A percentile compares a stretch with the other conserved stretches of the same genome.
These are phyloP conservation scores for Cataglyphis cursor DNA, from an alignment of 2,888 invertebrate genomes.

Conservation along the genomic window DNA sequence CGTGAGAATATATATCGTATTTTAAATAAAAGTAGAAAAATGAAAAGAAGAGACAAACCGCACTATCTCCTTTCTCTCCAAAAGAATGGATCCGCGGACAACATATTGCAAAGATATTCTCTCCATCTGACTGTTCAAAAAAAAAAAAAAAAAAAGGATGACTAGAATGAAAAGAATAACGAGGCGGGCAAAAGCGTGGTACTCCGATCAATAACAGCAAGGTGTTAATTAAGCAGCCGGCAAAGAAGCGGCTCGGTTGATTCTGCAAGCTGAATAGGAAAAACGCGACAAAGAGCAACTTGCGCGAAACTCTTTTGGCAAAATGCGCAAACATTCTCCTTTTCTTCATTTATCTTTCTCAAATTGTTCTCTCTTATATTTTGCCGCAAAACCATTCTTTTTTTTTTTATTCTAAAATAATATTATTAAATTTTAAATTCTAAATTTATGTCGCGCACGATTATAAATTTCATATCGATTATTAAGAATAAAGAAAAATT, in stretches of 20 bases:
- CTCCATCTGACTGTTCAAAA: constrained; percentile 4
- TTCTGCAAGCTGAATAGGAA: constrained; percentile 77
- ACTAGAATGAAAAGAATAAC: neutral
- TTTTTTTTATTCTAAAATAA: neutral
- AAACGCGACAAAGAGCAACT: constrained; percentile 57
- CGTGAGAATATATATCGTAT: neutral
- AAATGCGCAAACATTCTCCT: neutral
- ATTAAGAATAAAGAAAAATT: neutral
- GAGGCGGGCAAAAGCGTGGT: neutral
- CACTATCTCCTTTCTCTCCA: constrained; percentile 53
- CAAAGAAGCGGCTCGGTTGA: constrained; percentile 73
- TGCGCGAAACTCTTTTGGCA: constrained; percentile 24
- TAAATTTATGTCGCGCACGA: neutral
- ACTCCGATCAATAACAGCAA: constrained; percentile 77
- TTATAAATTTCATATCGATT: neutral
- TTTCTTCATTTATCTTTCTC: neutral
- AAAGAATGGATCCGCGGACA: constrained; percentile 65
- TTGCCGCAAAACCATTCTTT: neutral
- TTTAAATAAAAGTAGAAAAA: constrained; percentile 46
- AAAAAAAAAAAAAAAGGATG: neutral
- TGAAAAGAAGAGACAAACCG: constrained; percentile 74
- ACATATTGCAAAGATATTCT: constrained; percentile 67
- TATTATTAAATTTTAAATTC: neutral
- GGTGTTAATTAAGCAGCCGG: constrained; percentile 79
- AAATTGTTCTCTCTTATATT: neutral